phyloP scores from a whole-genome alignment of 2,113 vertebrate species.

The Phrynosoma platyrhinos region DNA sequence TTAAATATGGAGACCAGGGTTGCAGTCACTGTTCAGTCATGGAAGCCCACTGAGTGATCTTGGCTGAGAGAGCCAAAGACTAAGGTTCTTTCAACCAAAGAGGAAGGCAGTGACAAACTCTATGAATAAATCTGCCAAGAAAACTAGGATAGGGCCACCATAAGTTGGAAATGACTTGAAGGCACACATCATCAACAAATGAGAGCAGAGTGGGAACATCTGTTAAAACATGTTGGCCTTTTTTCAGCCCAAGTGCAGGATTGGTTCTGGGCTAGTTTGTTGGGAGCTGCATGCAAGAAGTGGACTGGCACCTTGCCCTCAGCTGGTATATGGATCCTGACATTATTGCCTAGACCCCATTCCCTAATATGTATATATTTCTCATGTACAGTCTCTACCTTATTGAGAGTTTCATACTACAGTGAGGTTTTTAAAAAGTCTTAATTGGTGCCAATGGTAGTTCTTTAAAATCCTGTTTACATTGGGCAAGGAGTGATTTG shows the following conservation, averaged over 20 bases:
- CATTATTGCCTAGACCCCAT: neutral
- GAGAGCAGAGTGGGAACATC: neutral
- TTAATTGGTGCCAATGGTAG: too few relatives aligned
- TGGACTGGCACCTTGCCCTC: neutral
- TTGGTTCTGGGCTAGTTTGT: neutral
- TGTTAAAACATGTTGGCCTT: neutral
- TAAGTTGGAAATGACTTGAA: too few relatives aligned
- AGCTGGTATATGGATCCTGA: neutral
- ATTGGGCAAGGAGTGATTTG: too few relatives aligned
- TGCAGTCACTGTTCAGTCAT: too few relatives aligned
- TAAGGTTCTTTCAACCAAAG: too few relatives aligned
- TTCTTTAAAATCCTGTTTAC: too few relatives aligned
- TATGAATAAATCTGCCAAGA: too few relatives aligned
- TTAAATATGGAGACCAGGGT: too few relatives aligned
- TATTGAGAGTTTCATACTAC: neutral
- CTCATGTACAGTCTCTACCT: neutral
- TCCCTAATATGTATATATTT: neutral
- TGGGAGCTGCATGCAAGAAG: neutral
- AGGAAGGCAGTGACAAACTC: too few relatives aligned
- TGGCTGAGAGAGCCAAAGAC: too few relatives aligned
- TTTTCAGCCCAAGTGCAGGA: neutral
- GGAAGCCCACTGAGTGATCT: too few relatives aligned
- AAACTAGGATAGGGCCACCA: too few relatives aligned
- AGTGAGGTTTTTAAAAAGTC: neutral
- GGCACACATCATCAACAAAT: neutral